Evolutionary conservation across 1,140 invertebrate species (phyloP).

Genomic region (Drosophila ercepeae): DNA sequence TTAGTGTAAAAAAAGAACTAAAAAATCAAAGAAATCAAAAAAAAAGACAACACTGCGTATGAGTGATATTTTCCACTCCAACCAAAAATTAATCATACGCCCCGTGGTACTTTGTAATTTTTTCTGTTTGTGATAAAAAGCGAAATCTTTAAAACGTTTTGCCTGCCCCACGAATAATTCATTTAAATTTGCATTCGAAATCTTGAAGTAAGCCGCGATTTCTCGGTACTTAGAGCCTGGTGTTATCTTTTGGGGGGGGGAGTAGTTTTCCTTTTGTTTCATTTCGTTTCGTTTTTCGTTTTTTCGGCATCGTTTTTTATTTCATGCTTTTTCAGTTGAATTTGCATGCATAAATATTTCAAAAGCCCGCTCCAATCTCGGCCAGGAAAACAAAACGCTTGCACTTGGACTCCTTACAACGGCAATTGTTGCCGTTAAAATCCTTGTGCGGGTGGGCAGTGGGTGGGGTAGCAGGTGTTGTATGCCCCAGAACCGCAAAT

Average conservation of each 20-base stretch:
- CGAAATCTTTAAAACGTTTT: background rate
- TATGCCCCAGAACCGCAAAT: constrained; percentile 11
- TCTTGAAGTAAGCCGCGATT: constrained; percentile 4
- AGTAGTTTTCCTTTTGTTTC: constrained; percentile 1
- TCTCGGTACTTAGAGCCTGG: background rate
- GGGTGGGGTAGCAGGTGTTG: too few species aligned
- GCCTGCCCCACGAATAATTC: background rate
- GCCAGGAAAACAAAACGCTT: constrained; percentile 40
- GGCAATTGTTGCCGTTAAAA: constrained; percentile 27
- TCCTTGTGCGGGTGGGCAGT: too few species aligned
- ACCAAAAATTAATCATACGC: background rate
- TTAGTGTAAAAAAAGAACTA: too few species aligned
- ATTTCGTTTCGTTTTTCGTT: constrained; percentile 12
- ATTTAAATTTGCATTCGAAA: background rate
- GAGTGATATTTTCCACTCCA: too few species aligned
- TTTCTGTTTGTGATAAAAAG: too few species aligned
- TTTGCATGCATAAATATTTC: constrained; percentile 76
- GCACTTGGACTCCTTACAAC: constrained; percentile 48
- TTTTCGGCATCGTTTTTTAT: constrained; percentile 16
- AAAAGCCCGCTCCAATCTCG: constrained; percentile 51
- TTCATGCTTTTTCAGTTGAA: constrained; percentile 42
- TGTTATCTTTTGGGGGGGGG: constrained; percentile 36
- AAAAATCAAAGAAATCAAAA: too few species aligned
- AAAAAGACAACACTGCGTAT: too few species aligned
- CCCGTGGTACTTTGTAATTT: background rate